Base-by-base conservation (phyloP, 2,797 vertebrate species). In the Chaenodraco wilsoni region DNA sequence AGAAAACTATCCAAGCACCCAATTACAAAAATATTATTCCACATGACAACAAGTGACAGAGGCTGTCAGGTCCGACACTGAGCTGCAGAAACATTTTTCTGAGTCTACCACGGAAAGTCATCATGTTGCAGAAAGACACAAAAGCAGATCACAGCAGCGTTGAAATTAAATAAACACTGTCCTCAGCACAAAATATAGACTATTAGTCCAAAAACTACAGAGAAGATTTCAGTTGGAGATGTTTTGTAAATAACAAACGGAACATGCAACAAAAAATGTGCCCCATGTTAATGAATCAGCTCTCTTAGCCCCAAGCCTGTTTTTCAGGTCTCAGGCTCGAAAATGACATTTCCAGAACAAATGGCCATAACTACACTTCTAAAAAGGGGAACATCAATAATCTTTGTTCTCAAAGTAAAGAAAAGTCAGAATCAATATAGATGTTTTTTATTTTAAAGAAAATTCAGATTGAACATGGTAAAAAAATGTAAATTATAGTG, bases 11-110 rank as follows among this genome's bases (percentile, higher is more conserved):
- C 64, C 78, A 69, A 67, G 67, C 58, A 44, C 51, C 82, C 65
- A 83, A 83, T 88, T 75, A 82, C 64, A 83, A 87, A 37, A 84
- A 79, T 75, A 83, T 77, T 59, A 68, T 71, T 71, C 64, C 54
- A 21, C 65, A 31, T 56, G 48, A 65, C 46, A 72, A 81, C 72
- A 82, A 70, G 85, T 81, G 83, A 87, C 85, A 84, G 84, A 74
- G 73, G 78, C 71, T 76, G 79, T 72, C 82, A 79, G 66, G 52
- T 78, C 50, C 59, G 65, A 69, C 55, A 57, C 46, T 4, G 41
- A 60, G 61, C 63, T 69, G 7, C 8, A 64, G 54, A 60, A 58
- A 65, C 59, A 76, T 74, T 55, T 80, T 69, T 44, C 50, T 6
- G n/a, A 65, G 31, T 71, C 62, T 56, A 49, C 55, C 43, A 6